phyloP scores from a whole-genome alignment of 2,797 vertebrate species.

The Acanthurus tractus region DNA sequence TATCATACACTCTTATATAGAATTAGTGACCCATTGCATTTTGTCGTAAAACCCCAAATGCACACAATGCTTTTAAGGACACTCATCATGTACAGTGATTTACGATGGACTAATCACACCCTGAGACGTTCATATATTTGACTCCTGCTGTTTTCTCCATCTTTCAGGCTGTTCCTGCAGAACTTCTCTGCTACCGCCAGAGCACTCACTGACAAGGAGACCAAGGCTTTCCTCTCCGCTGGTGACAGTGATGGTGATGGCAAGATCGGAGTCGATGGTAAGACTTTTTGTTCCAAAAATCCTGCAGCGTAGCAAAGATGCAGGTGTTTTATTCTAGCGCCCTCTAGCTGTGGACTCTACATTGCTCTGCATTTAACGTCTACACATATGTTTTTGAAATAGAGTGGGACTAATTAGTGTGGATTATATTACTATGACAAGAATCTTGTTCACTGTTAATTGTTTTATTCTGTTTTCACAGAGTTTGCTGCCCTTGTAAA shows the following conservation, averaged over 20 bases:
- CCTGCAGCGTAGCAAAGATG: not conserved
- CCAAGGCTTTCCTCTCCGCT: slow-evolving; percentile 82
- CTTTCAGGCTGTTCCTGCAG: slow-evolving; percentile 87
- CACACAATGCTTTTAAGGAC: not conserved
- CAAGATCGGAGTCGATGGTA: slow-evolving; percentile 87
- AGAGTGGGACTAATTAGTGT: slow-evolving; percentile 10
- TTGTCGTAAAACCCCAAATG: not conserved
- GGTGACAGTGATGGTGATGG: slow-evolving; percentile 88
- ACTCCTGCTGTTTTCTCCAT: slow-evolving; percentile 24
- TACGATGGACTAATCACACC: not conserved
- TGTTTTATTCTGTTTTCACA: slow-evolving; percentile 80
- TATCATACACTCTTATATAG: not conserved
- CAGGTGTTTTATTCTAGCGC: not conserved
- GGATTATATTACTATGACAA: not conserved
- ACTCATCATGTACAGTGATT: not conserved
- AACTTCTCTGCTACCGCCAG: slow-evolving; percentile 84
- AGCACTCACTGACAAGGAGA: slow-evolving; percentile 86
- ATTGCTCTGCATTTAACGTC: not conserved
- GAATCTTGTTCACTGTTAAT: slow-evolving; percentile 63
- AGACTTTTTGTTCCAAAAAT: slow-evolving; percentile 37
- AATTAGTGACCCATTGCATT: not conserved
- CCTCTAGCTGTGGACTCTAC: not conserved
- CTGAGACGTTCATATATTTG: not conserved
- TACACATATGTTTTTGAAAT: slow-evolving; percentile 18
- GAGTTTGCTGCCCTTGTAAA: slow-evolving; percentile 87